Base-by-base conservation (phyloP, 2,888 invertebrate species). In the Rhyacophila evoluta region DNA sequence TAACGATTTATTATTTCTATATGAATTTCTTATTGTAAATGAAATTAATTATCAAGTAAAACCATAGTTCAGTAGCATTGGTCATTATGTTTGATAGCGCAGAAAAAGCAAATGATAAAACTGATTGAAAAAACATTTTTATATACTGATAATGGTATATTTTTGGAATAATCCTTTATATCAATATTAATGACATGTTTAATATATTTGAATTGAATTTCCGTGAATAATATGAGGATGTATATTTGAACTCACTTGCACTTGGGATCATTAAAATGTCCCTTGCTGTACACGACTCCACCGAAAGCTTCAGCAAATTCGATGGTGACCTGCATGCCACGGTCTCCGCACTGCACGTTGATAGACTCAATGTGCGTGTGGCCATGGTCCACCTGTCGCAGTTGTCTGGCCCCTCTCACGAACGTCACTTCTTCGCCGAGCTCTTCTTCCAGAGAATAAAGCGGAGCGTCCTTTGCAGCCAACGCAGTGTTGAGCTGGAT, bases 251-350 rank as follows among this genome's bases (percentile, higher is more conserved):
- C 90, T 90, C 85, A 93, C 93, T 92, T 91, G 91, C 94, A 94
- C 83, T 91, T 91, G 11, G 92, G 91, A 85, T 94, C 92, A 81
- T 89, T 91, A 84, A 91, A 90, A 83, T 91, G 90, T 11, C 93
- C 93, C 84, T 94, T 93, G 84, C 93, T 94, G 88, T 93, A 94
- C 78, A 94, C 91, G 36, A 94, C 89, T 11, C 94, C 94, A 83
- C 92, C 91, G 83, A 92, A 94, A 0, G 91, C 88, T 79, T 91
- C 90, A 6, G 91, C 87, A 84, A 94, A 94, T 70, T 93, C 91
- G 0, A 94, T 89, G 0, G 89, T 91, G 0, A 94, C 93, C 72
- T 91, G 88, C 84, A 93, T 92, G 29, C 87, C 92, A 79, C 88
- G 88, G 0, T 85, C 86, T 1, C 89, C 87, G 83, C 94, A 94